A percentile compares a stretch with the other conserved stretches of the same genome.
Evolutionary conservation across 2,797 vertebrate genomes (phyloP).

Genomic region (Pelobates cultripes): DNA sequence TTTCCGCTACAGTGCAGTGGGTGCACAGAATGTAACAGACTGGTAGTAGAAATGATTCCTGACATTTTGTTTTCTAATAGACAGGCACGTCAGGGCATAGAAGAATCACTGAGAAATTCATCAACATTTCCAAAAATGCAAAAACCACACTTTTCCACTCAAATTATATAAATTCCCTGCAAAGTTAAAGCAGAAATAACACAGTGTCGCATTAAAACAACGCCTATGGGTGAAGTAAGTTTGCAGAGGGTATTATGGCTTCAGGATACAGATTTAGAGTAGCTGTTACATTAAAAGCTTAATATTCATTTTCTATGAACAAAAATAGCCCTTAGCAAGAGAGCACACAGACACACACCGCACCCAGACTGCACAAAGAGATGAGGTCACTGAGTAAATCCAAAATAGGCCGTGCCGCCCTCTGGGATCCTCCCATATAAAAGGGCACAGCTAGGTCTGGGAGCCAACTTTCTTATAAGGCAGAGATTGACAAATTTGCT

Average conservation of each 20-base stretch:
- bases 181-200: no score
- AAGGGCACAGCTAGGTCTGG: slow-evolving; percentile 20
- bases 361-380: slow-evolving; percentile 34
- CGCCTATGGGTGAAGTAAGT: not conserved
- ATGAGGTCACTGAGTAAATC: slow-evolving; percentile 47
- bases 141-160: no score
- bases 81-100: no score
- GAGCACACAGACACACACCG: slow-evolving; percentile 24
- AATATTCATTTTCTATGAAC: not conserved
- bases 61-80: no score
- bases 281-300: not conserved
- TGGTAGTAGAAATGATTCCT: no score
- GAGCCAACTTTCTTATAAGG: not conserved
- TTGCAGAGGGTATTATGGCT: not conserved
- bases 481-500: no score
- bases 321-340: slow-evolving; percentile 46
- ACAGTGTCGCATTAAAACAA: no score
- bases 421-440: slow-evolving; percentile 23
- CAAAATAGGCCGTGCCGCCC: not conserved
- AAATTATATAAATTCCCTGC: no score
- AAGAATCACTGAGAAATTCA: no score
- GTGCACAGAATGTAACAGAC: no score
- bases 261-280: not conserved
- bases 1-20: no score
- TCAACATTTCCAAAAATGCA: no score